Evolutionary conservation across 2,113 vertebrate genomes (phyloP).

Genomic region (human (Homo sapiens)): DNA sequence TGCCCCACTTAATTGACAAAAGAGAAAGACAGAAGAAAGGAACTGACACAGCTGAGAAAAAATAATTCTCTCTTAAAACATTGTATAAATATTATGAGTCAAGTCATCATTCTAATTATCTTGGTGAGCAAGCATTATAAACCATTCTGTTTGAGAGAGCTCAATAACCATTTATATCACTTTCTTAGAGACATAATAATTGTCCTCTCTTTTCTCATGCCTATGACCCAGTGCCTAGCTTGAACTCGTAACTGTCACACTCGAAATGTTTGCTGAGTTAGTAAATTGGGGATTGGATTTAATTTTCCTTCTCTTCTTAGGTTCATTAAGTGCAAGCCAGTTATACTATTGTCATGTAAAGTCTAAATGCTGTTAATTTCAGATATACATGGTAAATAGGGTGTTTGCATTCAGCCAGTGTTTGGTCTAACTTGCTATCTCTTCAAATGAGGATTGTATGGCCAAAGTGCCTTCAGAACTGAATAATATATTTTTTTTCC

Average conservation of each 20-base stretch:
- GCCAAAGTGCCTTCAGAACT: slow-evolving; percentile 28
- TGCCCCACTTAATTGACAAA: neutral
- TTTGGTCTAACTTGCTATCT: slow-evolving; percentile 54
- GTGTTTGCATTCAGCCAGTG: slow-evolving; percentile 68
- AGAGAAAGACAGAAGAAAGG: neutral
- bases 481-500: slow-evolving; percentile 42
- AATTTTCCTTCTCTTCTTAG: slow-evolving; percentile 41
- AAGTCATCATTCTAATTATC: neutral
- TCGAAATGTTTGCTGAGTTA: slow-evolving; percentile 50
- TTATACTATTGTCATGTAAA: slow-evolving; percentile 46
- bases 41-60: neutral
- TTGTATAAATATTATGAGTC: neutral
- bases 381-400: slow-evolving; percentile 58
- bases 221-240: neutral
- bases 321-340: slow-evolving; percentile 35
- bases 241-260: neutral
- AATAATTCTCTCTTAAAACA: neutral
- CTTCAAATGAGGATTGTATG: slow-evolving; percentile 40
- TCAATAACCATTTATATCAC: neutral
- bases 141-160: neutral
- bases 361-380: slow-evolving; percentile 64
- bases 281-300: slow-evolving; percentile 50
- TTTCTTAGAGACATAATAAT: slow-evolving; percentile 11
- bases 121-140: slow-evolving; percentile 21
- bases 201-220: neutral